Percentiles rank a stretch among this genome's conserved stretches.
phyloP scores from a whole-genome alignment of 2,797 vertebrate genomes.

The Macropodus opercularis region DNA sequence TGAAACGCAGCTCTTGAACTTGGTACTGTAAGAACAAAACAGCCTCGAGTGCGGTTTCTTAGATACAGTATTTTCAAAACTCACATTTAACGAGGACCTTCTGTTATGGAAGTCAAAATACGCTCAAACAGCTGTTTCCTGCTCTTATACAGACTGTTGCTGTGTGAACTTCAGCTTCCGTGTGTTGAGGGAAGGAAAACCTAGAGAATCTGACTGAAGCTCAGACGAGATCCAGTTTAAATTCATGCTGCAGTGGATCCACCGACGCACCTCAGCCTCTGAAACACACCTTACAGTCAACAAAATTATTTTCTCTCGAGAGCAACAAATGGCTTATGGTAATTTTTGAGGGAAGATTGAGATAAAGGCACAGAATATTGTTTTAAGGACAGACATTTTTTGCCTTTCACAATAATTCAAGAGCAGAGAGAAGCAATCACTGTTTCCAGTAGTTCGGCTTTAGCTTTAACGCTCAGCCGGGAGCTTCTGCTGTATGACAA shows the following conservation, averaged over 20 bases:
- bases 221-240: constrained; percentile 23
- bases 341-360: constrained; percentile 1
- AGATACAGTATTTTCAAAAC: constrained; percentile 8
- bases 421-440: neutral
- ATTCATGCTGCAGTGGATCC: neutral
- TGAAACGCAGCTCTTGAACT: neutral
- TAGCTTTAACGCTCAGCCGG: neutral
- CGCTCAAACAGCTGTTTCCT: neutral
- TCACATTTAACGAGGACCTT: constrained; percentile 1
- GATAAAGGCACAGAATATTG: constrained; percentile 2
- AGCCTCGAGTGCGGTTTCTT: neutral
- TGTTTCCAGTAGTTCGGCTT: neutral
- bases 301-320: constrained; percentile 3
- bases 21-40: neutral
- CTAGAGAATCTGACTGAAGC: constrained; percentile 2
- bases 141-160: neutral
- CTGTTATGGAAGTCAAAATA: neutral
- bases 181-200: constrained; percentile 1
- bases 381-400: neutral
- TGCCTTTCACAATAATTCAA: neutral
- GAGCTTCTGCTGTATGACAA: neutral
- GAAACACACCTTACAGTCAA: neutral
- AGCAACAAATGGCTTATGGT: constrained; percentile 7
- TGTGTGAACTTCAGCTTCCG: neutral
- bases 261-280: neutral